These are phyloP conservation scores for Ceratosolen solmsi DNA, from an alignment of 1,140 invertebrate species.

Conservation along the genomic window DNA sequence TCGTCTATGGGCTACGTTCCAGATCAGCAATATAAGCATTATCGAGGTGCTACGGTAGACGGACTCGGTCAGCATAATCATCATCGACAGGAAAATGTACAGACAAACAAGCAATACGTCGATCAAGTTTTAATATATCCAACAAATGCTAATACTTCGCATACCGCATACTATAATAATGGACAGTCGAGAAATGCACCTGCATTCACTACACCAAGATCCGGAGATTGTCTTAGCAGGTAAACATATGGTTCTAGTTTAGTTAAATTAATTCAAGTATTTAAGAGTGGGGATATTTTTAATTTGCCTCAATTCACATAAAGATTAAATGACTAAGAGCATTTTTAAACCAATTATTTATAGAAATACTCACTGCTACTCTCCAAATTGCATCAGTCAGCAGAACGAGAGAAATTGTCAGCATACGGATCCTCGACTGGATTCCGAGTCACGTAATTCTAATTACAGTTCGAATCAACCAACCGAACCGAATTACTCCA, in stretches of 20 bases:
- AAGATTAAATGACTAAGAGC: no score
- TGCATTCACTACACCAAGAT: constrained; percentile 56
- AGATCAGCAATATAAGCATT: constrained; percentile 63
- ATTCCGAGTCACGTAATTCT: constrained; percentile 43
- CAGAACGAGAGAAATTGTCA: constrained; percentile 62
- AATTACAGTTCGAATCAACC: constrained; percentile 17
- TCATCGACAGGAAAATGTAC: constrained; percentile 67
- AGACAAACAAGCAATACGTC: constrained; percentile 63
- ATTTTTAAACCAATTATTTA: constrained; percentile 36
- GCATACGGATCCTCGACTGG: constrained; percentile 54
- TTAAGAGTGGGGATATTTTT: no score
- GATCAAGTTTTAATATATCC: constrained; percentile 58
- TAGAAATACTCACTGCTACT: constrained; percentile 61
- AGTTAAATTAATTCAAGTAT: no score
- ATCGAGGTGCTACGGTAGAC: constrained; percentile 60
- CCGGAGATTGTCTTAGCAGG: constrained; percentile 54
- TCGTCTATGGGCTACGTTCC: constrained; percentile 55
- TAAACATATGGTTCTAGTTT: constrained; percentile 19
- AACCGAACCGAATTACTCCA: constrained; percentile 37
- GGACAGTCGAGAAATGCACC: constrained; percentile 61
- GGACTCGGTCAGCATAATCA: constrained; percentile 63
- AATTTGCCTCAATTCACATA: no score
- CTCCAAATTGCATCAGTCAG: constrained; percentile 60
- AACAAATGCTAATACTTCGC: constrained; percentile 54
- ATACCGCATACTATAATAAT: constrained; percentile 60